Evolutionary conservation across 2,888 invertebrate species (phyloP).

Genomic region (Slavum lentiscoides): DNA sequence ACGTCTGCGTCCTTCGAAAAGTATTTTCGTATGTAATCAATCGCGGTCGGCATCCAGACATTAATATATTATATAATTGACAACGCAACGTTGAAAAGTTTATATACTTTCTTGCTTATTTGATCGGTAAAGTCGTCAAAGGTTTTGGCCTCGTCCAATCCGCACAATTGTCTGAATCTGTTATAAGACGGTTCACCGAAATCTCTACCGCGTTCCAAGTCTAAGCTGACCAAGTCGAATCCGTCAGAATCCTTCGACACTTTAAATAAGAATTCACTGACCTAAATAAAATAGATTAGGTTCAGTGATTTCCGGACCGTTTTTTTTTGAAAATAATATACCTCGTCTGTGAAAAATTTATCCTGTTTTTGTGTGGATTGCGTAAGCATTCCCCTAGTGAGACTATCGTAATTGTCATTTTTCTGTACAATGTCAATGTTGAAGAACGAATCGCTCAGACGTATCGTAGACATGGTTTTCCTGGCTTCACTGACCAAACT

Average conservation of each 20-base stretch:
- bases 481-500: slow-evolving; percentile 29
- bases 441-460: slow-evolving; percentile 20
- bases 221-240: slow-evolving; percentile 53
- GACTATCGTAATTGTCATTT: slow-evolving; percentile 19
- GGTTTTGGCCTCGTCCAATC: slow-evolving; percentile 32
- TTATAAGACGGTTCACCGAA: slow-evolving; percentile 55
- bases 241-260: slow-evolving; percentile 16
- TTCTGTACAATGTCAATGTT: slow-evolving; percentile 16
- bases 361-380: slow-evolving; percentile 28
- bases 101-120: slow-evolving; percentile 49
- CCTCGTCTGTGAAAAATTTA: slow-evolving; percentile 27
- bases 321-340: neutral
- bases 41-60: too few relatives aligned
- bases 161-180: slow-evolving; percentile 54
- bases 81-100: too few relatives aligned
- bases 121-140: slow-evolving; percentile 54
- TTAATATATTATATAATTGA: neutral
- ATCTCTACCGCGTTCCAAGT: slow-evolving; percentile 55
- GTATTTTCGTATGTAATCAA: too few relatives aligned
- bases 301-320: neutral
- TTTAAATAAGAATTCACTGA: slow-evolving; percentile 17
- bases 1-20: too few relatives aligned
- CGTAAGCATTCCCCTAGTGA: slow-evolving; percentile 34
- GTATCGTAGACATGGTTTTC: neutral
- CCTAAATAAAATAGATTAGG: neutral